phyloP scores from a whole-genome alignment of 2,113 vertebrate genomes.

The Paraplagusia blochii region DNA sequence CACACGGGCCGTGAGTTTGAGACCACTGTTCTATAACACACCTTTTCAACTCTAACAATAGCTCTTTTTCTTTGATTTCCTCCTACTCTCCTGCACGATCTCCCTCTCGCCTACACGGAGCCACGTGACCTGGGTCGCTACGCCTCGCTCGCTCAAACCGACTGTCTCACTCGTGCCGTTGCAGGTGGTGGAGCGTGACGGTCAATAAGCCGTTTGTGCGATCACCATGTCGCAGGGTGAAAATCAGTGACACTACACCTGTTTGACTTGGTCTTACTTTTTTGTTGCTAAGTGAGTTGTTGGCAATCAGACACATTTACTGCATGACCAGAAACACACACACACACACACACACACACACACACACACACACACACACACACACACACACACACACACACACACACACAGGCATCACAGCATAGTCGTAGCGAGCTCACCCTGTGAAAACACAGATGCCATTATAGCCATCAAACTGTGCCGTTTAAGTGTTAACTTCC shows the following conservation, averaged over 20 bases:
- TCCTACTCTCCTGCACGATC: constrained; percentile 12
- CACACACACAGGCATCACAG: not conserved
- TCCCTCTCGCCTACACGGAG: constrained; percentile 14
- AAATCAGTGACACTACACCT: constrained; percentile 11
- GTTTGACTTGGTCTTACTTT: not conserved
- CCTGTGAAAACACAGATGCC: constrained; percentile 41
- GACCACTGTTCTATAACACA: too few relatives aligned
- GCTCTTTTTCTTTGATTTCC: constrained; percentile 5
- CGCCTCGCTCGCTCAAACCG: constrained; percentile 27
- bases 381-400: not conserved
- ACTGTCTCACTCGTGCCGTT: constrained; percentile 28
- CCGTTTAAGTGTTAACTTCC: constrained; percentile 36
- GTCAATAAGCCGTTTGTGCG: constrained; percentile 31
- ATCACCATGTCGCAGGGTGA: constrained; percentile 46
- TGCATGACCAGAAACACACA: not conserved
- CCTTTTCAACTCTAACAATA: constrained; percentile 7
- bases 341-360: not conserved
- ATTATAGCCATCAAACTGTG: constrained; percentile 35
- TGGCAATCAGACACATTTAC: not conserved
- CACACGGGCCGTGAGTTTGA: too few relatives aligned
- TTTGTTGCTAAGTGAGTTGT: not conserved
- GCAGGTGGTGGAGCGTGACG: constrained; percentile 47
- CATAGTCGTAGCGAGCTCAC: not conserved
- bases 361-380: not conserved
- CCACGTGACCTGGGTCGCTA: constrained; percentile 56